A percentile compares a stretch with the other conserved stretches of the same genome.
Conservation (phyloP, 2,888 invertebrate genomes). For the Saturnia japonica region DNA sequence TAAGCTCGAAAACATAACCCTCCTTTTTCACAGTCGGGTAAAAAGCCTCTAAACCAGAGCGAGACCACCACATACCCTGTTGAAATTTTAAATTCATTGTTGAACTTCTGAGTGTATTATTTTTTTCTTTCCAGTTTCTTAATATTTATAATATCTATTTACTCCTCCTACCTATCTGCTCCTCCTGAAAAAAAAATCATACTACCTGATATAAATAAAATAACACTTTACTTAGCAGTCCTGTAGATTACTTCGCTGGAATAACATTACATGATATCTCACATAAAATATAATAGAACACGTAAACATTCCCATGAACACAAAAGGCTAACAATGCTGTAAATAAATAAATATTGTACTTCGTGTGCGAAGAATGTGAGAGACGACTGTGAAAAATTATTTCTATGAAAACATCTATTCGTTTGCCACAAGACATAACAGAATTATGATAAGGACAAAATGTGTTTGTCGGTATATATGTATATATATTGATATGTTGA, state of each 20-base stretch:
- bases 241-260: background rate
- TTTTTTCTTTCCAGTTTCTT: too few relatives aligned
- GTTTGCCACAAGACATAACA: background rate
- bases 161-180: too few relatives aligned
- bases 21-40: too few relatives aligned
- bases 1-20: too few relatives aligned
- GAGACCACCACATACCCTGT: too few relatives aligned
- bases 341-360: constrained; percentile 7
- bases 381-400: background rate
- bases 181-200: too few relatives aligned
- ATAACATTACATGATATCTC: background rate
- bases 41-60: too few relatives aligned
- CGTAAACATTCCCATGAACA: background rate
- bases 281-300: background rate
- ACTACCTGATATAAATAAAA: too few relatives aligned
- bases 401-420: constrained; percentile 5
- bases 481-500: too few relatives aligned
- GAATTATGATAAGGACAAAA: background rate
- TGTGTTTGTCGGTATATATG: background rate
- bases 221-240: background rate
- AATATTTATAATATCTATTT: too few relatives aligned
- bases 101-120: too few relatives aligned
- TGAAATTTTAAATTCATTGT: too few relatives aligned
- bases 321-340: constrained; percentile 3
- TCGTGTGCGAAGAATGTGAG: background rate